Evolutionary conservation across 2,888 invertebrate species (phyloP).

Genomic region (Nomada lathburiana): DNA sequence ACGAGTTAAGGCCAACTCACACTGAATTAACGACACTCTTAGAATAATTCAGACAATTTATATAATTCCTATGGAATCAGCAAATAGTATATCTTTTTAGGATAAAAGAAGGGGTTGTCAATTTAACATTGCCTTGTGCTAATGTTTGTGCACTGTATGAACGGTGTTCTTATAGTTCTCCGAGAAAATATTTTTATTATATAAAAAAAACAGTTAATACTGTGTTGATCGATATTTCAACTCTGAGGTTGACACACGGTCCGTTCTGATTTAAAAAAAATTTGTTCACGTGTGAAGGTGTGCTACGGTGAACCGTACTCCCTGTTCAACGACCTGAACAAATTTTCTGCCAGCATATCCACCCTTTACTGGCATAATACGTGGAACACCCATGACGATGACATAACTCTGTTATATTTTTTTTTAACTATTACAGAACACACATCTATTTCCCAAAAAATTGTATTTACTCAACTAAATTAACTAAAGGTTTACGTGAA

Average conservation of each 20-base stretch:
- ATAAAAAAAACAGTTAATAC: neutral
- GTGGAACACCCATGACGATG: constrained; percentile 40
- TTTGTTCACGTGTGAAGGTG: constrained; percentile 31
- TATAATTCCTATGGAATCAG: constrained; percentile 16
- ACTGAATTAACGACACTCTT: constrained; percentile 16
- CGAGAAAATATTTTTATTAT: neutral
- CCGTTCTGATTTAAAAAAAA: neutral
- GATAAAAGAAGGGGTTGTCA: neutral
- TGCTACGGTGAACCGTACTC: constrained; percentile 3
- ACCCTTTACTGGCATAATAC: constrained; percentile 29
- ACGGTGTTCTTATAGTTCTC: neutral
- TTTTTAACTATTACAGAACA: neutral
- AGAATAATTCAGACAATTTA: constrained; percentile 19
- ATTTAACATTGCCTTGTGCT: neutral
- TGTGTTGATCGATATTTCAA: neutral
- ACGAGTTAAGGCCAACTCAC: constrained; percentile 54
- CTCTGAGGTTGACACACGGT: neutral
- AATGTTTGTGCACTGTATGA: neutral
- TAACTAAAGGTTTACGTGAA: too few relatives aligned
- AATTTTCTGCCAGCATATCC: constrained; percentile 17
- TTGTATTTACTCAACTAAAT: too few relatives aligned
- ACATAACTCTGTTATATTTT: constrained; percentile 8
- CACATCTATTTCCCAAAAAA: too few relatives aligned
- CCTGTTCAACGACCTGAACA: constrained; percentile 30
- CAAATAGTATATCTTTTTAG: too few relatives aligned